phyloP scores from a whole-genome alignment of 2,113 vertebrate genomes.

The Myiopsitta monachus region DNA sequence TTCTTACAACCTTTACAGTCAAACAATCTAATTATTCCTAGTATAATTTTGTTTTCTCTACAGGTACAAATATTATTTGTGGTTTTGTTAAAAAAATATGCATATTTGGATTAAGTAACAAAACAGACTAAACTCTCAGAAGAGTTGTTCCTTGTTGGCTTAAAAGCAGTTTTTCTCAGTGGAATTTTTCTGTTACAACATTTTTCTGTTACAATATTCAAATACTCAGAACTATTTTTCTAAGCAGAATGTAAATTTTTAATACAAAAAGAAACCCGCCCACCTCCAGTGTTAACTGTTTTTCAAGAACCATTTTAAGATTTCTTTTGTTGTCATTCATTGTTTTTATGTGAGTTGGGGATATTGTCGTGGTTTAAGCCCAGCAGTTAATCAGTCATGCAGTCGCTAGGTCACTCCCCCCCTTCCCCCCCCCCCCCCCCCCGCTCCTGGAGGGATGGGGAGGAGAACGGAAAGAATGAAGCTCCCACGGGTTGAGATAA shows the following conservation, averaged over 20 bases:
- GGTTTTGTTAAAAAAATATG: background rate
- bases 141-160: background rate
- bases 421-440: too few species aligned
- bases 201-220: background rate
- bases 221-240: background rate
- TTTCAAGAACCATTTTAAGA: background rate
- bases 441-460: too few species aligned
- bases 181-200: background rate
- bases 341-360: background rate
- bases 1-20: background rate
- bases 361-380: too few species aligned
- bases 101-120: background rate
- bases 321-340: background rate
- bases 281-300: fast-evolving
- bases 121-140: background rate
- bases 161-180: background rate
- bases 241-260: background rate
- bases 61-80: background rate
- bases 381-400: too few species aligned
- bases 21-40: background rate
- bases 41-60: background rate
- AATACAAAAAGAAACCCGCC: fast-evolving
- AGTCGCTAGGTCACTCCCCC: too few species aligned
- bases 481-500: too few species aligned
- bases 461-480: too few species aligned